These are phyloP conservation scores for Drosophila navojoa DNA, from an alignment of 1,140 invertebrate species.

Conservation along the genomic window DNA sequence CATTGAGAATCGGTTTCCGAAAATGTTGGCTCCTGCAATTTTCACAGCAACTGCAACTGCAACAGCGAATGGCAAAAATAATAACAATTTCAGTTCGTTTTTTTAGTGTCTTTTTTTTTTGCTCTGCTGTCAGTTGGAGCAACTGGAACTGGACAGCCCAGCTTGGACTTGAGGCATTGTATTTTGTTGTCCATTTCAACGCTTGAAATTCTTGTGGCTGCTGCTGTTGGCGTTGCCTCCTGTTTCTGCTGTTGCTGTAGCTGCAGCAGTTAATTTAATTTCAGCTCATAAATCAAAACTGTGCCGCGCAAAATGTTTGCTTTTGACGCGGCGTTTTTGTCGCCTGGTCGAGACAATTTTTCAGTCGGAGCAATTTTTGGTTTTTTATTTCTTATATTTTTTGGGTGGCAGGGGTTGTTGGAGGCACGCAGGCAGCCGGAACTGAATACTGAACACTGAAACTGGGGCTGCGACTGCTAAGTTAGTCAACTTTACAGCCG, in stretches of 20 bases:
- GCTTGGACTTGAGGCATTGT: slow-evolving; percentile 51
- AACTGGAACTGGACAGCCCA: slow-evolving; percentile 52
- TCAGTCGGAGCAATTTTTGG: slow-evolving; percentile 22
- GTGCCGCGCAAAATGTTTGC: slow-evolving; percentile 80
- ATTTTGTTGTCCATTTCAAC: slow-evolving; percentile 64
- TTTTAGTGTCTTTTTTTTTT: background rate
- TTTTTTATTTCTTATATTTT: no score
- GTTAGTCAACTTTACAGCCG: slow-evolving; percentile 59
- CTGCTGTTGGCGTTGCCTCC: background rate
- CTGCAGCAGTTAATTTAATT: slow-evolving; percentile 78
- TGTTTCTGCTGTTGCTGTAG: slow-evolving; percentile 8
- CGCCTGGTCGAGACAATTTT: slow-evolving; percentile 65
- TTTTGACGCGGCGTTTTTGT: slow-evolving; percentile 80
- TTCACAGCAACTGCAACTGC: slow-evolving; percentile 31
- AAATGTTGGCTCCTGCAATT: slow-evolving; percentile 55
- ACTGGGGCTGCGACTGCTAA: slow-evolving; percentile 51
- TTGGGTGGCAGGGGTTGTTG: background rate
- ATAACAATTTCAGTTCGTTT: slow-evolving; percentile 50
- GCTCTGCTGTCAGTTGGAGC: slow-evolving; percentile 42
- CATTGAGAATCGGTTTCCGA: slow-evolving; percentile 39
- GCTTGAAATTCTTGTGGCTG: slow-evolving; percentile 70
- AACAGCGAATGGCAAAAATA: slow-evolving; percentile 32
- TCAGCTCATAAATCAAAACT: slow-evolving; percentile 83
- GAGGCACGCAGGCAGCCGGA: slow-evolving; percentile 25
- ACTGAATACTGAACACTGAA: slow-evolving; percentile 21